Evolutionary conservation across 2,797 vertebrate genomes (phyloP), one percentile per base, ranked within the genome.

Genomic region (Microctenopoma steveboyesi): DNA sequence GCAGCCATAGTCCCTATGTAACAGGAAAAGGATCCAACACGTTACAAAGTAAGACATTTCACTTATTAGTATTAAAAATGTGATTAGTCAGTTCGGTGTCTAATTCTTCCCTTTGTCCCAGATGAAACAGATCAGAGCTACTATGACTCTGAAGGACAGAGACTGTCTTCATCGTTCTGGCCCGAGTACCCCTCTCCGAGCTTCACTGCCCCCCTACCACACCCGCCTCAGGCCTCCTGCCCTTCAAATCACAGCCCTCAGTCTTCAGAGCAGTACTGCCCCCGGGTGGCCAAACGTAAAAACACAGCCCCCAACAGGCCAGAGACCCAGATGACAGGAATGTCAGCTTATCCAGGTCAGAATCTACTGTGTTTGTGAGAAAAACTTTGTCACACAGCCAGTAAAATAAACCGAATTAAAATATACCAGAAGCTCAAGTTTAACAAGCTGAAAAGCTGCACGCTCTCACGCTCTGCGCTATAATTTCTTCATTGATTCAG

Each of bases 321-420:
- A 0, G 93, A 94, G 42, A 82, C 84, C 1, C 92, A 91, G 16
- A 78, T 88, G 62, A 13, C 86, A 0, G 90, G 88, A 39, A 94
- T 95, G 93, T 93, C 93, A 0, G 86, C 93, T 4, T 95, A 95
- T 68, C 93, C 94, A 87, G 94, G 94, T 95, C 3, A 80, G 86
- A 64, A 28, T 18, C 27, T 6, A 2, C 1, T 11, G 18, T 7
- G 1, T 61, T 13, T 18, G 12, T 35, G 7, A 37, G 0, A 39
- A 13, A 8, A 22, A 18, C 18, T 18, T 22, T 22, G 22, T 22
- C 22, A 22, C 22, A 22, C 22, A 22, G 22, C 22, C 22, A 22
- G 22, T 22, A 22, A 22, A 22, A 22, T 22, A 22, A 22, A 22
- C 22, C 22, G 22, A 22, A 22, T 22, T 22, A 22, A 22, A 22